A percentile compares a stretch with the other conserved stretches of the same genome.
These are phyloP conservation scores for Mactra quadrangularis DNA, from an alignment of 1,140 invertebrate genomes.

Conservation along the genomic window DNA sequence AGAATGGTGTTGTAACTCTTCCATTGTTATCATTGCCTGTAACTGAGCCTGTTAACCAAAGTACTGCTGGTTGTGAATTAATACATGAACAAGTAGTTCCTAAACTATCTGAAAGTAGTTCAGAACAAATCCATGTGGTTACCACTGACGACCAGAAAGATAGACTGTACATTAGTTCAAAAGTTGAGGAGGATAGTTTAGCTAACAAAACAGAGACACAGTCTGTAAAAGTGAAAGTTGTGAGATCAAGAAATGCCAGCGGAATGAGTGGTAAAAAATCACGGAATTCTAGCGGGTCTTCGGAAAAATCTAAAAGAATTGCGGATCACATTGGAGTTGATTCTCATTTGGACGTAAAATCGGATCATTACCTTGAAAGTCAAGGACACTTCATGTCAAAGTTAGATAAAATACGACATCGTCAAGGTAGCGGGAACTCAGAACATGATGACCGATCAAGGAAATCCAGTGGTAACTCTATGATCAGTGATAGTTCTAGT, in stretches of 20 bases:
- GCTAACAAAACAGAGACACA: neutral
- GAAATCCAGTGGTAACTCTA: slow-evolving; percentile 53
- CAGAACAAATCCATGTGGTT: neutral
- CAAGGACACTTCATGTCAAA: slow-evolving; percentile 8
- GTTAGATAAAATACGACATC: neutral
- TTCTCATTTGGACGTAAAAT: neutral
- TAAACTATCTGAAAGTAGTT: too few species aligned
- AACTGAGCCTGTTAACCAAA: neutral
- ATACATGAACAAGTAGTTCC: too few species aligned
- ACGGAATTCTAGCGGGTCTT: slow-evolving; percentile 32
- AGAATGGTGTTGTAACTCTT: slow-evolving; percentile 11
- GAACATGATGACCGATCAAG: slow-evolving; percentile 41
- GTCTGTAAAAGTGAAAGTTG: neutral
- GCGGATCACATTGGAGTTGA: neutral
- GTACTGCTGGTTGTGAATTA: too few species aligned
- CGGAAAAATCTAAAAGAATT: slow-evolving; percentile 12
- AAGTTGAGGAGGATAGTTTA: neutral
- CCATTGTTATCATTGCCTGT: neutral
- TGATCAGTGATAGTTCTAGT: slow-evolving; percentile 38
- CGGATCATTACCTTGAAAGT: neutral
- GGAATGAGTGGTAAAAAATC: slow-evolving; percentile 29
- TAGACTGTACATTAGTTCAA: neutral
- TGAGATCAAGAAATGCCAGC: slow-evolving; percentile 1
- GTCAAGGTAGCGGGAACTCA: slow-evolving; percentile 42
- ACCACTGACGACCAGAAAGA: neutral